phyloP scores from a whole-genome alignment of 2,888 invertebrate species.

The Rhagophthalmus giganteus region DNA sequence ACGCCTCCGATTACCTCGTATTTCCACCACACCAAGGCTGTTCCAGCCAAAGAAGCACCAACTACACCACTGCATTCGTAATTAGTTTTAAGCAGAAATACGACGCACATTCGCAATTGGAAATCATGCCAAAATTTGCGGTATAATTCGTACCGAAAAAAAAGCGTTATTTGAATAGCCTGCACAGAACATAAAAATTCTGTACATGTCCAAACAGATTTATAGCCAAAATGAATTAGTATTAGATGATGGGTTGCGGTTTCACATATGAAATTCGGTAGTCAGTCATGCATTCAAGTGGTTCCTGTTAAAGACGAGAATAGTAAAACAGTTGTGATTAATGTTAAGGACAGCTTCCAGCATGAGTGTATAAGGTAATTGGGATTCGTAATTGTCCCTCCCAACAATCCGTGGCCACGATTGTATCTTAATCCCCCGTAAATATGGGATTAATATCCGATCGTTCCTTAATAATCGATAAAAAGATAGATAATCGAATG shows the following conservation, averaged over 20 bases:
- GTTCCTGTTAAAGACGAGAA: conserved; percentile 23
- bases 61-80: conserved; percentile 36
- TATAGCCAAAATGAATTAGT: conserved; percentile 33
- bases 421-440: too few species aligned
- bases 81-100: conserved; percentile 30
- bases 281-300: conserved; percentile 26
- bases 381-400: too few species aligned
- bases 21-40: conserved; percentile 38
- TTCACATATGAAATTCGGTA: conserved; percentile 36
- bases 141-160: conserved; percentile 2
- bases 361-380: too few species aligned
- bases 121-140: conserved; percentile 14
- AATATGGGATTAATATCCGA: too few species aligned
- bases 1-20: conserved; percentile 40
- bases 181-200: conserved; percentile 21
- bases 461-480: too few species aligned
- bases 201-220: conserved; percentile 16
- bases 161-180: conserved; percentile 15
- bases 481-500: too few species aligned
- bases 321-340: conserved; percentile 6
- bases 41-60: conserved; percentile 36
- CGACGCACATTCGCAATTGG: conserved; percentile 9
- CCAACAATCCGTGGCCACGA: too few species aligned
- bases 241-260: conserved; percentile 32
- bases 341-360: neutral